phyloP scores from a whole-genome alignment of 2,888 invertebrate species.

The Apodemia hepburni region DNA sequence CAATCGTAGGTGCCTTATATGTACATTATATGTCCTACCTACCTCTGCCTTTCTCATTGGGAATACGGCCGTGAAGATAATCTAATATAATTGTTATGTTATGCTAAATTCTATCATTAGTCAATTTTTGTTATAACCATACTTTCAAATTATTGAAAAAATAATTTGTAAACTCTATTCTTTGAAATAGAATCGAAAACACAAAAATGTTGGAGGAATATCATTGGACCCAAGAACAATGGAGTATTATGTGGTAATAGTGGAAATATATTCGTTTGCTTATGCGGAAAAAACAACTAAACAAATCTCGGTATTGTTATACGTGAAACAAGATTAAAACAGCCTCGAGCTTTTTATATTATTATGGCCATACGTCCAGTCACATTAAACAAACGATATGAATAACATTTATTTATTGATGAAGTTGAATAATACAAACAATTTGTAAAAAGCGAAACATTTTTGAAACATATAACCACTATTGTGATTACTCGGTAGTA shows the following conservation, averaged over 20 bases:
- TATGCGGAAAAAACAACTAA: conserved; percentile 75
- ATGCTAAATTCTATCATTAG: too few relatives aligned
- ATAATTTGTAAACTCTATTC: background rate
- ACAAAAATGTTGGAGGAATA: conserved; percentile 71
- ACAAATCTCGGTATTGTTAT: conserved; percentile 76
- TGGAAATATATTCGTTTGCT: conserved; percentile 76
- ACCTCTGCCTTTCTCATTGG: too few relatives aligned
- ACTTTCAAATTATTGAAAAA: background rate
- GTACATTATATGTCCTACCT: too few relatives aligned
- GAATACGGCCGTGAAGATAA: too few relatives aligned
- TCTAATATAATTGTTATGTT: too few relatives aligned
- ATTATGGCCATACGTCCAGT: conserved; percentile 39
- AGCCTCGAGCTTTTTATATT: conserved; percentile 46
- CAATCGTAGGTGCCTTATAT: too few relatives aligned
- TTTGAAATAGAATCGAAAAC: conserved; percentile 56
- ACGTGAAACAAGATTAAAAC: conserved; percentile 54
- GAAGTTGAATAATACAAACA: conserved; percentile 13
- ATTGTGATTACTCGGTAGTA: too few relatives aligned
- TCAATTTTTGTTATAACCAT: too few relatives aligned
- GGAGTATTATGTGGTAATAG: conserved; percentile 79
- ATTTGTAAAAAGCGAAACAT: conserved; percentile 1
- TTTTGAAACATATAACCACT: too few relatives aligned
- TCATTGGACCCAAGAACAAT: conserved; percentile 74
- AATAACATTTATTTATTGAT: conserved; percentile 29
- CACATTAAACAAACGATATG: conserved; percentile 34